Conservation (phyloP, 2,113 vertebrate species). For the Fregata magnificens region DNA sequence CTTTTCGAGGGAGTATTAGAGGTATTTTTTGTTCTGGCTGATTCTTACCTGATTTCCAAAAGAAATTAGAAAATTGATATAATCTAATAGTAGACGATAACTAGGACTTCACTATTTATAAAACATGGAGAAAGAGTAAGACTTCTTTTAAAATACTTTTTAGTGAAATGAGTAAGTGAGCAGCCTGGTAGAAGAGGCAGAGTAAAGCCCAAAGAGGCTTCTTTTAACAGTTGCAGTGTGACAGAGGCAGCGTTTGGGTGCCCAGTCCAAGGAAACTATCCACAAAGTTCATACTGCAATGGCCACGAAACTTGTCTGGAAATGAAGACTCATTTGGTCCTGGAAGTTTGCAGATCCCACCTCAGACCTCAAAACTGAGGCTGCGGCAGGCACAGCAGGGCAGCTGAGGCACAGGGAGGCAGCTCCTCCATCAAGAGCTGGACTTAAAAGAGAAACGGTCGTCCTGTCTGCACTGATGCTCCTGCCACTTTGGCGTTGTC, state of each 20-base stretch:
- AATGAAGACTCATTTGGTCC: neutral
- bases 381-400: neutral
- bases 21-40: neutral
- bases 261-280: neutral
- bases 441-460: neutral
- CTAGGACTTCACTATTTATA: neutral
- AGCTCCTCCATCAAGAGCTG: neutral
- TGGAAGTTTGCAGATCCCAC: neutral
- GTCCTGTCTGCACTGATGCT: neutral
- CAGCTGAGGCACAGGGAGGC: neutral
- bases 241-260: neutral
- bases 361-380: neutral
- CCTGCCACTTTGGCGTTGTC: fast-evolving
- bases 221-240: neutral
- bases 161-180: neutral
- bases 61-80: neutral
- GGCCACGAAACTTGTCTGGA: neutral
- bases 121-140: neutral
- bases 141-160: neutral
- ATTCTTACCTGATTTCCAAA: neutral
- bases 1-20: neutral
- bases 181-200: neutral
- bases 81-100: neutral
- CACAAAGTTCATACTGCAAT: neutral
- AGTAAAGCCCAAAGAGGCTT: neutral